Percentiles rank a stretch among this genome's conserved stretches.
Conservation (phyloP, 1,140 invertebrate genomes). For the Paraescarpia echinospica region DNA sequence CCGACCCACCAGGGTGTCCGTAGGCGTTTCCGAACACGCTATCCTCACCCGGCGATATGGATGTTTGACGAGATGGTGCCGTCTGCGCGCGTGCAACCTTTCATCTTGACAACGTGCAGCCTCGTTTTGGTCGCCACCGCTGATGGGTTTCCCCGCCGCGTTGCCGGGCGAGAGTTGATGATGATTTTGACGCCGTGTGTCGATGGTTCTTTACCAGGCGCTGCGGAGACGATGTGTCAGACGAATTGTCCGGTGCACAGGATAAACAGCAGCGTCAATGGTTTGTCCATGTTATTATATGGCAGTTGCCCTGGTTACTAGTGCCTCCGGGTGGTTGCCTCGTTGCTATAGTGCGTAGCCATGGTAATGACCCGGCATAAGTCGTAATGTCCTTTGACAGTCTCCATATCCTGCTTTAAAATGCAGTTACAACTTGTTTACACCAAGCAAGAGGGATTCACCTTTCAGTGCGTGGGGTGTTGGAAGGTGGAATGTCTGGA, state of each 20-base stretch:
- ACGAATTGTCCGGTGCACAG: background rate
- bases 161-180: background rate
- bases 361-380: background rate
- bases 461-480: too few species aligned
- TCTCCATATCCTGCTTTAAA: background rate
- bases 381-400: background rate
- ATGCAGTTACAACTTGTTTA: background rate
- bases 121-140: background rate
- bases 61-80: background rate
- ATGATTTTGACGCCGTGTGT: background rate
- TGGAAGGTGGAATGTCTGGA: too few species aligned
- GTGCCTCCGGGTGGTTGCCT: background rate
- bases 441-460: too few species aligned
- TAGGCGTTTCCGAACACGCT: background rate
- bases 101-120: background rate
- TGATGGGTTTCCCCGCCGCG: background rate
- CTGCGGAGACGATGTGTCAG: background rate
- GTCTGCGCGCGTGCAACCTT: background rate
- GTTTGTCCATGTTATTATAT: too few species aligned
- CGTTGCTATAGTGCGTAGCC: background rate
- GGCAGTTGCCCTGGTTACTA: background rate
- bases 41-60: background rate
- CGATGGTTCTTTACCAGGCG: background rate
- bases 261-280: background rate
- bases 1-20: background rate